A percentile compares a stretch with the other conserved stretches of the same genome.
These are phyloP conservation scores for Apogon talboti DNA, from an alignment of 2,797 vertebrate genomes.

Conservation along the genomic window DNA sequence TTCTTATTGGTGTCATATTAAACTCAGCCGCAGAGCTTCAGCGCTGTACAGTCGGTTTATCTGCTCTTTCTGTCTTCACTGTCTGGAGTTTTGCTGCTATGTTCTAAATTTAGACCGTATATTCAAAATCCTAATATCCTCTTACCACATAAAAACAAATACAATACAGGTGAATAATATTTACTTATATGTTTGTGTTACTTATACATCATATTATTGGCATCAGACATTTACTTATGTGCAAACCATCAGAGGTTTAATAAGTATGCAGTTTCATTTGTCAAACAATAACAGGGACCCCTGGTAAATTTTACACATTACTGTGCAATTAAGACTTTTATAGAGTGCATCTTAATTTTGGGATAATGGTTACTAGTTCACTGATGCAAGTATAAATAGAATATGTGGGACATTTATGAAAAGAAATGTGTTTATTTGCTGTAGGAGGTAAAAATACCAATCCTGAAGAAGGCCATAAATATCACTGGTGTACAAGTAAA, in stretches of 20 bases:
- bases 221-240: too few relatives aligned
- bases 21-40: slow-evolving; percentile 44
- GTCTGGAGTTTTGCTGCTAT: not conserved
- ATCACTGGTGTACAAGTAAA: too few relatives aligned
- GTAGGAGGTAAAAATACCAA: too few relatives aligned
- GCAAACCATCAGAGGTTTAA: too few relatives aligned
- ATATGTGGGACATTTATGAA: too few relatives aligned
- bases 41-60: slow-evolving; percentile 24
- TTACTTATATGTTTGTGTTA: too few relatives aligned
- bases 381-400: too few relatives aligned
- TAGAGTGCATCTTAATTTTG: not conserved
- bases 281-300: slow-evolving; percentile 6
- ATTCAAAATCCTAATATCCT: not conserved
- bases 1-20: slow-evolving; percentile 78
- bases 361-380: not conserved
- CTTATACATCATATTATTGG: too few relatives aligned
- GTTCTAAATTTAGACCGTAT: not conserved
- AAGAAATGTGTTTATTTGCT: too few relatives aligned
- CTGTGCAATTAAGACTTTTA: not conserved
- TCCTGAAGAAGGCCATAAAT: too few relatives aligned
- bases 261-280: too few relatives aligned
- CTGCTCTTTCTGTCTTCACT: slow-evolving; percentile 13
- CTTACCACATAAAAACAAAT: not conserved
- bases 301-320: slow-evolving; percentile 14
- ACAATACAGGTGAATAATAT: not conserved